These are phyloP conservation scores for Orcinus orca DNA, from an alignment of 2,113 vertebrate genomes.

Conservation along the genomic window DNA sequence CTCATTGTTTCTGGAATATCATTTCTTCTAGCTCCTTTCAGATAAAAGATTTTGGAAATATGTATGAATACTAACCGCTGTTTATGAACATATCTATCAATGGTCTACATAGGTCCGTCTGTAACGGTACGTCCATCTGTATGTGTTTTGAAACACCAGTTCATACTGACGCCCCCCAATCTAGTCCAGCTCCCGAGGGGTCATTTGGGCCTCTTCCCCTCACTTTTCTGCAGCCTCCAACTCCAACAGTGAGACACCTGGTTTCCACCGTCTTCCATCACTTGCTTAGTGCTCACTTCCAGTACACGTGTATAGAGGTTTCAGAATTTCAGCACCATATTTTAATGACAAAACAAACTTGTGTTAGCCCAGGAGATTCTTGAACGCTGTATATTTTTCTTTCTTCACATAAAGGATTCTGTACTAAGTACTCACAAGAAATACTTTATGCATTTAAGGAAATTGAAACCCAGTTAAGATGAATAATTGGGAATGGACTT, in stretches of 20 bases:
- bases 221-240: background rate
- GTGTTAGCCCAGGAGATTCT: background rate
- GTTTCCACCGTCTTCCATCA: too few relatives aligned
- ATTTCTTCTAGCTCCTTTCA: background rate
- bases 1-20: background rate
- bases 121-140: background rate
- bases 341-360: background rate
- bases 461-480: slow-evolving; percentile 16
- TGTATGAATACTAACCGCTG: background rate
- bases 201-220: background rate
- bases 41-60: background rate
- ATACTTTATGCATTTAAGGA: background rate
- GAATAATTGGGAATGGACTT: background rate
- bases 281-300: background rate
- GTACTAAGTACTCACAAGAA: background rate
- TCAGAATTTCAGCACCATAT: background rate
- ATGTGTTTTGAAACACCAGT: background rate
- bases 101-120: background rate
- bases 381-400: background rate
- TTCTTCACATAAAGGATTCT: background rate
- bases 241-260: background rate
- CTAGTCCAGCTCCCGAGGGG: background rate
- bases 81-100: background rate
- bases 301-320: background rate
- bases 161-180: background rate